Base-by-base conservation (phyloP, 2,797 vertebrate species). In the Labroides dimidiatus region DNA sequence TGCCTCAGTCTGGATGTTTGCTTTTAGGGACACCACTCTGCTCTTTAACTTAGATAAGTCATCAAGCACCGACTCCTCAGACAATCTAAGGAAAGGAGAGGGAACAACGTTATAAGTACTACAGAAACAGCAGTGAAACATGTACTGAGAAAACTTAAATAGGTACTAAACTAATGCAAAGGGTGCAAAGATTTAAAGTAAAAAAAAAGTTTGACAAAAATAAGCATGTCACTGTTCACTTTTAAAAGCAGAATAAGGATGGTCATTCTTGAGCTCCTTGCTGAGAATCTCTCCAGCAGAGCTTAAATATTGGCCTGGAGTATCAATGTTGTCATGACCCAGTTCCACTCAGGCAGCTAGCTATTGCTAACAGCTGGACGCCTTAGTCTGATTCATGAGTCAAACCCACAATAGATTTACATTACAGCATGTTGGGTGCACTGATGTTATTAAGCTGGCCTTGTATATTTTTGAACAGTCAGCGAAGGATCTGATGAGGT, bases 1-100 rank as follows among this genome's bases (percentile, higher is more conserved):
- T 9, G 80, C 61, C 53, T 94, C 92, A 1, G 73, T 83, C 79
- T 92, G 92, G 58, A 87, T 81, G 62, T 90, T 84, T 73, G 77
- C 70, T 72, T 80, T 85, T 24, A 95, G 90, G 13, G 87, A 75
- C 4, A 51, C 81, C 33, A 95, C 87, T 85, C 92, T 88, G 77
- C 87, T 88, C 72, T 92, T 93, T 57, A 96, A 82, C 84, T 91
- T 93, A 10, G 89, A 87, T 52, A 95, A 89, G 45, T 96, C 95
- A 69, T 95, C 94, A 59, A 91, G 62, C 55, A 95, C 89, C 8
- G 90, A 93, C 64, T 94, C 94, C 78, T 95, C 94, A 52, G 89
- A 92, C 72, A 95, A 82, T 84, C 95, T 96, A 68, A 54, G 37
- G 56, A 42, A 73, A 30, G 50, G 16, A 69, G 8, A 69, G n/a